Evolutionary conservation across 2,888 invertebrate genomes (phyloP).

Genomic region (Noctua janthe): DNA sequence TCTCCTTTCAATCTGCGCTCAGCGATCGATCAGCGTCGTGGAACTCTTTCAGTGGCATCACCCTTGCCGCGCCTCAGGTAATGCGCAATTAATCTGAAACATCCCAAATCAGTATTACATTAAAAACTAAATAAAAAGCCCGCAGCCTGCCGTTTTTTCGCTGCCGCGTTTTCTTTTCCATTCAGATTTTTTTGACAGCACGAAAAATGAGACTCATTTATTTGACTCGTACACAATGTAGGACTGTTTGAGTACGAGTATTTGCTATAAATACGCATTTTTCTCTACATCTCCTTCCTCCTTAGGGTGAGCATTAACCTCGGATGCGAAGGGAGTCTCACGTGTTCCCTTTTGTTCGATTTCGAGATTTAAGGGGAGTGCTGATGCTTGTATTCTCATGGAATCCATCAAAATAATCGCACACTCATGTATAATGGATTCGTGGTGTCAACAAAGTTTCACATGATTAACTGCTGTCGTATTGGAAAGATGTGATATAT

Average conservation of each 20-base stretch:
- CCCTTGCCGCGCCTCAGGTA: constrained; percentile 89
- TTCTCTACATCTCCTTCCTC: constrained; percentile 90
- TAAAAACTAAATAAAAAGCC: constrained; percentile 89
- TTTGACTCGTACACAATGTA: constrained; percentile 91
- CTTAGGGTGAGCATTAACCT: constrained; percentile 89
- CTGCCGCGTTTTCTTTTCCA: constrained; percentile 89
- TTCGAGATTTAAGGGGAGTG: constrained; percentile 89
- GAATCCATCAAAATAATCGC: constrained; percentile 90
- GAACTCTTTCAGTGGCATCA: constrained; percentile 90
- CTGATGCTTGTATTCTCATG: constrained; percentile 87
- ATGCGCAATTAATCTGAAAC: constrained; percentile 90
- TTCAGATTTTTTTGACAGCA: constrained; percentile 91
- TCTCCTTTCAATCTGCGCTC: constrained; percentile 89
- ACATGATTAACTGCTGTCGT: constrained; percentile 80
- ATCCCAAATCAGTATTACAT: constrained; percentile 90
- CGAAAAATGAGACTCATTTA: constrained; percentile 91
- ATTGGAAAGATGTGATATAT: constrained; percentile 69
- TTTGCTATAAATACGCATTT: constrained; percentile 91
- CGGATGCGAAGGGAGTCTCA: constrained; percentile 87
- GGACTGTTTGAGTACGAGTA: constrained; percentile 91
- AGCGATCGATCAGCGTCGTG: constrained; percentile 89
- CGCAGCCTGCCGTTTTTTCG: constrained; percentile 88
- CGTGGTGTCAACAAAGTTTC: constrained; percentile 84
- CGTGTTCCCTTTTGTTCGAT: constrained; percentile 89
- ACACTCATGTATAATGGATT: constrained; percentile 87